Conservation (phyloP, 1,140 invertebrate genomes). For the Microplitis demolitor region DNA sequence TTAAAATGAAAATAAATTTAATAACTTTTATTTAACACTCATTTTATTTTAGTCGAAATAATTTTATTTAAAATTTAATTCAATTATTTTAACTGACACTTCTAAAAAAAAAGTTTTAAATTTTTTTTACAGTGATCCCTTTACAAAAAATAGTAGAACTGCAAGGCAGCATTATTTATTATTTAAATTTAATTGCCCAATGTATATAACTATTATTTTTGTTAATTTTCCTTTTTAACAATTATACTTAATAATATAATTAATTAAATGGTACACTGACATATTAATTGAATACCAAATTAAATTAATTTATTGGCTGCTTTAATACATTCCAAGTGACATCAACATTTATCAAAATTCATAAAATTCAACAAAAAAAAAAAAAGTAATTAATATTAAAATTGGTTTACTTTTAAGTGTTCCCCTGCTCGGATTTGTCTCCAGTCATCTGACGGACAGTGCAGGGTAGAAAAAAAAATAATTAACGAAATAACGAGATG, state of each 20-base stretch:
- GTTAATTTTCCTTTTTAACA: not conserved
- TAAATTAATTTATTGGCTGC: slow-evolving; percentile 11
- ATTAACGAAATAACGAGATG: slow-evolving; percentile 10
- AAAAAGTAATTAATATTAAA: not conserved
- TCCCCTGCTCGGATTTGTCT: slow-evolving; percentile 28
- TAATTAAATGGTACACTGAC: not conserved
- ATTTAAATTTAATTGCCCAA: not conserved
- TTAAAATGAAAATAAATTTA: too few relatives aligned
- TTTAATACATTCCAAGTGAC: slow-evolving; percentile 22
- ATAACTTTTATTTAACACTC: too few relatives aligned
- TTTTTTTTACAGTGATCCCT: not conserved
- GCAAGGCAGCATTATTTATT: slow-evolving; percentile 16
- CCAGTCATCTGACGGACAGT: slow-evolving; percentile 30
- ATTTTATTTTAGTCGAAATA: too few relatives aligned
- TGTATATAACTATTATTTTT: slow-evolving; percentile 27
- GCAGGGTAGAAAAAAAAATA: slow-evolving; percentile 34
- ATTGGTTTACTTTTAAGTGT: not conserved
- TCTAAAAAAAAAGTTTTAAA: not conserved
- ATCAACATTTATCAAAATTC: not conserved
- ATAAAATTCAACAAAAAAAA: not conserved
- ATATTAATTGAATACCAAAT: not conserved
- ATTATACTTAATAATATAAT: not conserved
- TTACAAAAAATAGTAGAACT: not conserved
- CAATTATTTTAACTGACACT: too few relatives aligned
- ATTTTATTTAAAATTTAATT: too few relatives aligned